A percentile compares a stretch with the other conserved stretches of the same genome.
Conservation (phyloP, 2,797 vertebrate genomes). For the Carcharodon carcharias region DNA sequence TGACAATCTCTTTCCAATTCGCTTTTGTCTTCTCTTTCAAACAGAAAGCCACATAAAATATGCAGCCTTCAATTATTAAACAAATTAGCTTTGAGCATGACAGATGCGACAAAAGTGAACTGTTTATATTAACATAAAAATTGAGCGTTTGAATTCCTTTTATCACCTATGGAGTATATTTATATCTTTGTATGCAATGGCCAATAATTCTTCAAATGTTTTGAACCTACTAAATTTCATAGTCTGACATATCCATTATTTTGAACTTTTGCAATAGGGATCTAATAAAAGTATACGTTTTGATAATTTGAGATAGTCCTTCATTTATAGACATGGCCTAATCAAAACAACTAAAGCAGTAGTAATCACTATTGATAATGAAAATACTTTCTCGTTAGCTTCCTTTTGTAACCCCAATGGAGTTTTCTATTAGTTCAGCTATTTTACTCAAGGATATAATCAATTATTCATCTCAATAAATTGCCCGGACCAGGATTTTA, state of each 20-base stretch:
- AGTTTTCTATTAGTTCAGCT: background rate
- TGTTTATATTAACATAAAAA: constrained; percentile 8
- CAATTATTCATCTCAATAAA: constrained; percentile 3
- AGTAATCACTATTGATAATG: background rate
- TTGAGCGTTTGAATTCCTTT: background rate
- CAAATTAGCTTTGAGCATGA: constrained; percentile 17
- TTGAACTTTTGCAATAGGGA: background rate
- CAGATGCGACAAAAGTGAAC: constrained; percentile 23
- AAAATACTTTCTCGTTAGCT: background rate
- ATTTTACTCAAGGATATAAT: background rate
- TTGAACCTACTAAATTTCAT: background rate
- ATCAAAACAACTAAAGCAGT: background rate
- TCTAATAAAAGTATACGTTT: background rate
- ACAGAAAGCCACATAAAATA: constrained; percentile 26
- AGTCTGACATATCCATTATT: background rate
- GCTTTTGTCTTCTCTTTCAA: background rate
- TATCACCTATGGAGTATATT: background rate
- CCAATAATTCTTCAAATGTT: background rate
- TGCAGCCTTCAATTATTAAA: constrained; percentile 32
- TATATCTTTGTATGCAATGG: background rate
- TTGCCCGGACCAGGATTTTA: background rate
- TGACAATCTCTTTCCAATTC: background rate
- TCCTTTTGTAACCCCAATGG: background rate
- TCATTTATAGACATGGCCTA: background rate
- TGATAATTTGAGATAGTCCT: background rate